These are phyloP conservation scores for Rhorus exstirpatorius DNA, from an alignment of 2,888 invertebrate genomes.

Conservation along the genomic window DNA sequence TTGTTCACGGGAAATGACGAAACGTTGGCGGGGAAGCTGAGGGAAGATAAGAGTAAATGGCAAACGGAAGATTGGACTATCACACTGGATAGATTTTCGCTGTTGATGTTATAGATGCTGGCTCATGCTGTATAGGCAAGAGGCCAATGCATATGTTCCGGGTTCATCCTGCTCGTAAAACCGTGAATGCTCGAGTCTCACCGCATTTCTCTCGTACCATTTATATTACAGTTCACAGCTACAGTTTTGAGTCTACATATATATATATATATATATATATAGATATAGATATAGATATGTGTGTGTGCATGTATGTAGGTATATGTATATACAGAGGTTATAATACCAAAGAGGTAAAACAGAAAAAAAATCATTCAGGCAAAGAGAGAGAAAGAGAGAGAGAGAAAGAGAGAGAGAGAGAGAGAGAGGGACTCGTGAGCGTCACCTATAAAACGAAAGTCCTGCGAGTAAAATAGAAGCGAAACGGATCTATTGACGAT, in stretches of 20 bases:
- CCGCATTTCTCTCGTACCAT: constrained; percentile 20
- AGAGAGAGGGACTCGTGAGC: no score
- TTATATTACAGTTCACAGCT: constrained; percentile 19
- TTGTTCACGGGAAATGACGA: constrained; percentile 47
- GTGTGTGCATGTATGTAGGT: not conserved
- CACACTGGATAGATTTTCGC: constrained; percentile 51
- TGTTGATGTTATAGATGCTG: constrained; percentile 40
- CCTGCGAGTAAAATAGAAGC: constrained; percentile 68
- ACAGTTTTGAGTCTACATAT: constrained; percentile 7
- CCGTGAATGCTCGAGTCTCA: constrained; percentile 60
- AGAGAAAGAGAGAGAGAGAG: no score
- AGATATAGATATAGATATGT: no score
- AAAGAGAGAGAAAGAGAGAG: constrained; percentile 1
- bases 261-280: not conserved
- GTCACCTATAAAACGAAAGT: constrained; percentile 70
- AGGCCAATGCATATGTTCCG: constrained; percentile 68
- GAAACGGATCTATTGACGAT: constrained; percentile 70
- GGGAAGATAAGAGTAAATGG: constrained; percentile 16
- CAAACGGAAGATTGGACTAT: constrained; percentile 29
- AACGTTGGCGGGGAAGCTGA: constrained; percentile 21
- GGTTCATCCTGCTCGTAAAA: constrained; percentile 74
- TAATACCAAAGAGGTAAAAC: constrained; percentile 24
- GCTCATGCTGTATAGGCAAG: constrained; percentile 61
- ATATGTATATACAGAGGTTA: not conserved
- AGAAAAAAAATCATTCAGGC: constrained; percentile 22